phyloP scores from a whole-genome alignment of 1,140 invertebrate genomes.

The Zeugodacus cucurbitae region DNA sequence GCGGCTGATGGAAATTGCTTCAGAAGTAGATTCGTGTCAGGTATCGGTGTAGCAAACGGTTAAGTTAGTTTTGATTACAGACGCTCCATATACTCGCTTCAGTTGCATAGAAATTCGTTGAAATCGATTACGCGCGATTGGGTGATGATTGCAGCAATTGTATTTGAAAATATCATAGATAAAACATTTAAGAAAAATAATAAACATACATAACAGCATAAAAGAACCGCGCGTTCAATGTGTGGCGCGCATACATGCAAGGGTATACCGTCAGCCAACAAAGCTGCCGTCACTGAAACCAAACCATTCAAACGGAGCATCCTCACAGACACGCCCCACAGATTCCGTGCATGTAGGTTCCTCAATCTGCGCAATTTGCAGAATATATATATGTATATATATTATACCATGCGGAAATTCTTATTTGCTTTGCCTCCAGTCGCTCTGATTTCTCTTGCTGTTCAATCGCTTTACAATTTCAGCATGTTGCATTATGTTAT shows the following conservation, averaged over 20 bases:
- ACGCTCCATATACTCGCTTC: neutral
- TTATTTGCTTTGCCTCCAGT: neutral
- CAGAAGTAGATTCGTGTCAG: neutral
- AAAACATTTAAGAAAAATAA: neutral
- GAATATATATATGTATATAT: too few species aligned
- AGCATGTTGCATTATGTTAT: neutral
- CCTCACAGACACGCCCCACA: neutral
- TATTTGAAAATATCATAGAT: neutral
- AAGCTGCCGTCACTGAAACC: neutral
- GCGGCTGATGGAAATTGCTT: neutral
- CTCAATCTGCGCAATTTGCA: neutral
- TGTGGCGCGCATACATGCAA: neutral
- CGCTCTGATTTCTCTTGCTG: neutral
- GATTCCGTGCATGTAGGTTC: neutral
- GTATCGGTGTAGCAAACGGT: neutral
- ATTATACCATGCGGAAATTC: neutral
- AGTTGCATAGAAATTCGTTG: neutral
- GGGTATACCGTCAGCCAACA: too few species aligned
- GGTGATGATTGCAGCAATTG: neutral
- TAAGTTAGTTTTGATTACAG: neutral
- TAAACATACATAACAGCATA: neutral
- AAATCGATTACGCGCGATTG: neutral
- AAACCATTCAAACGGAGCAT: neutral
- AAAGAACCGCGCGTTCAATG: neutral
- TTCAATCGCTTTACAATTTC: neutral